Evolutionary conservation across 2,797 vertebrate species (phyloP).

Genomic region (Hydrocynus forskahlii): DNA sequence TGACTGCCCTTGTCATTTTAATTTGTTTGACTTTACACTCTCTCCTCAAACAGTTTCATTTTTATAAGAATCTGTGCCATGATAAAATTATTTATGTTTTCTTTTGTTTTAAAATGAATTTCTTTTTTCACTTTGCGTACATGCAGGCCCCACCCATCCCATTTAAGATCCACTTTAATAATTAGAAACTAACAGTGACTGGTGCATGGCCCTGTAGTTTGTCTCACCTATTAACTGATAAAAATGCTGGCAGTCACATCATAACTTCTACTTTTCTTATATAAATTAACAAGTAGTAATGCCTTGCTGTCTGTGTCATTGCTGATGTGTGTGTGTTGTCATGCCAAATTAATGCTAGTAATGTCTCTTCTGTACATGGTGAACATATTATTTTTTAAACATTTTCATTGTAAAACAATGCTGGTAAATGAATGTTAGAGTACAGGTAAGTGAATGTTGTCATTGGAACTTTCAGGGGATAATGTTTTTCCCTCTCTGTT

Average conservation of each 20-base stretch:
- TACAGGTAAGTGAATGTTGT: conserved; percentile 63
- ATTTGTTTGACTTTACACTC: conserved; percentile 38
- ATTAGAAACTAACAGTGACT: conserved; percentile 68
- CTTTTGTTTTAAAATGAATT: too few relatives aligned
- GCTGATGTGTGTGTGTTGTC: conserved; percentile 21
- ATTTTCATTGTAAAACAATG: conserved; percentile 5
- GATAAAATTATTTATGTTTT: conserved; percentile 49
- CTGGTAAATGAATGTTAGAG: conserved; percentile 1
- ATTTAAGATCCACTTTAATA: conserved; percentile 32
- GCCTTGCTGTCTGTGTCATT: conserved; percentile 25
- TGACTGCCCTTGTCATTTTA: conserved; percentile 22
- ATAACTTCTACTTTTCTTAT: conserved; percentile 28
- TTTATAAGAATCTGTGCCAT: conserved; percentile 20
- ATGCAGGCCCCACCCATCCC: conserved; percentile 62
- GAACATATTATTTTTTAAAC: conserved; percentile 17
- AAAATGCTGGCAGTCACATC: conserved; percentile 6
- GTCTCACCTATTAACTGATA: conserved; percentile 49
- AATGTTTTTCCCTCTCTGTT: neutral
- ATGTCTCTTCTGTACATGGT: conserved; percentile 20
- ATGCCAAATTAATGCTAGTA: neutral
- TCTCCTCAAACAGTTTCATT: conserved; percentile 37
- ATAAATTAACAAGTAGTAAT: neutral
- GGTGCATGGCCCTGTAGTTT: conserved; percentile 66
- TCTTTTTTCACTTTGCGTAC: conserved; percentile 31
- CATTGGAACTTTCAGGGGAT: neutral